Evolutionary conservation across 2,888 invertebrate species (phyloP).

Genomic region (Lumbricus terrestris): DNA sequence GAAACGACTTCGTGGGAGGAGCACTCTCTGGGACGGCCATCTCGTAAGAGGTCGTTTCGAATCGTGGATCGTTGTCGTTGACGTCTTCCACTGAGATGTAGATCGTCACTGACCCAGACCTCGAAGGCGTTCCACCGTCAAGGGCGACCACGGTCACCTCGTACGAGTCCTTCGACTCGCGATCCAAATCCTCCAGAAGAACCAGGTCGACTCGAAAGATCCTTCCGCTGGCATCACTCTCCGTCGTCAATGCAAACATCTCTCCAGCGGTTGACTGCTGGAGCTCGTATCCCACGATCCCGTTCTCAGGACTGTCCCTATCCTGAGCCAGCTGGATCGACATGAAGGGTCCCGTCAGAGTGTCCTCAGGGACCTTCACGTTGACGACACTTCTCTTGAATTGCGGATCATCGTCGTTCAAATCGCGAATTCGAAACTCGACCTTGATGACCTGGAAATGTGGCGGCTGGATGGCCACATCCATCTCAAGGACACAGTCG

Average conservation of each 20-base stretch:
- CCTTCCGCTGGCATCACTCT: background rate
- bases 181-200: conserved; percentile 21
- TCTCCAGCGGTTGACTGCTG: background rate
- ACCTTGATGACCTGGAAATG: conserved; percentile 38
- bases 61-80: conserved; percentile 92
- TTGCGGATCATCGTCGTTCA: conserved; percentile 39
- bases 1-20: conserved; percentile 69
- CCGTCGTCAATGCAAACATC: conserved; percentile 21
- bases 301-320: conserved; percentile 33
- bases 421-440: conserved; percentile 35
- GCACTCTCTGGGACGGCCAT: conserved; percentile 80
- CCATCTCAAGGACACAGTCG: conserved; percentile 31
- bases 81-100: conserved; percentile 66
- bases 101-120: conserved; percentile 7
- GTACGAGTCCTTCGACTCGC: conserved; percentile 11
- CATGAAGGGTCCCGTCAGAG: conserved; percentile 27
- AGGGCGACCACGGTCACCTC: conserved; percentile 15
- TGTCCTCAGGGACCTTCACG: conserved; percentile 34
- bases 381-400: conserved; percentile 32
- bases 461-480: conserved; percentile 36
- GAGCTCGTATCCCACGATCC: conserved; percentile 33
- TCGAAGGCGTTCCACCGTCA: conserved; percentile 20
- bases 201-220: background rate
- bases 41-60: conserved; percentile 79
- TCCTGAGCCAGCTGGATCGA: conserved; percentile 37